These are phyloP conservation scores for Ochotona princeps DNA, from an alignment of 2,113 vertebrate genomes.

Conservation along the genomic window DNA sequence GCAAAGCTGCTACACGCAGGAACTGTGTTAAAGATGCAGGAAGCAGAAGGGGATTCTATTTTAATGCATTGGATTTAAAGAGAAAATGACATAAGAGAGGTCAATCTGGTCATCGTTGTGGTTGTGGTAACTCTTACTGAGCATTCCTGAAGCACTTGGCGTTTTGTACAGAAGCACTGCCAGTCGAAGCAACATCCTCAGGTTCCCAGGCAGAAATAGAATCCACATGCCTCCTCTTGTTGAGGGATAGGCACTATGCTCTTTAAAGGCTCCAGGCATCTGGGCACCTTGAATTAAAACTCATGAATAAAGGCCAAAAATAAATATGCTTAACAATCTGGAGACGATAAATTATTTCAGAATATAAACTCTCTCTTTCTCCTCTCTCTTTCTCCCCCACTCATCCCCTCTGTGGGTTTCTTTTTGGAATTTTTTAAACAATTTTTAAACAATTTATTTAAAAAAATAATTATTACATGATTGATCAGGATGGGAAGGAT, in stretches of 20 bases:
- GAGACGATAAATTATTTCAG: constrained; percentile 9
- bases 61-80: neutral
- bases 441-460: no score
- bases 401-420: neutral
- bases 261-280: constrained; percentile 22
- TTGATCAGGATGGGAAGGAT: no score
- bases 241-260: neutral
- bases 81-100: neutral
- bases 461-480: no score
- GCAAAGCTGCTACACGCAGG: neutral
- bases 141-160: neutral
- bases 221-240: neutral
- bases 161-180: neutral
- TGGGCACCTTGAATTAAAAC: constrained; percentile 56
- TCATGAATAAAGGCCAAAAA: constrained; percentile 21
- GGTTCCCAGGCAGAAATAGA: neutral
- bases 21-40: neutral
- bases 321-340: constrained; percentile 12
- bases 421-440: no score
- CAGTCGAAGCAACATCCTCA: neutral
- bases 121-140: neutral
- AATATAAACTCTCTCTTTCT: neutral
- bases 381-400: no score
- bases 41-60: neutral
- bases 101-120: neutral